Percentiles rank a stretch among this genome's conserved stretches.
phyloP scores from a whole-genome alignment of 2,888 invertebrate species.

The Papilio elwesi region DNA sequence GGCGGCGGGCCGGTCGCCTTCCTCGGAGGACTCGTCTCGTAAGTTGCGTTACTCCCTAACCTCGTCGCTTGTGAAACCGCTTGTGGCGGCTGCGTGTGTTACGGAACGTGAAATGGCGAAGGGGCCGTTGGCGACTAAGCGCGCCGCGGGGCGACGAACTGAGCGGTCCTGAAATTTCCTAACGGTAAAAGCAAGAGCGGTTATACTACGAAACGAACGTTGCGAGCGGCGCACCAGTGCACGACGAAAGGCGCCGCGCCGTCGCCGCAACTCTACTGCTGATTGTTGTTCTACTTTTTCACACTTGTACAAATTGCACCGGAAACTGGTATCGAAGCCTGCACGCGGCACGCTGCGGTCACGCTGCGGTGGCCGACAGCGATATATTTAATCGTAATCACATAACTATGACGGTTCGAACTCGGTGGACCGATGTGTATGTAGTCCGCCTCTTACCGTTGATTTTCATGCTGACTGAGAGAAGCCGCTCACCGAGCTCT shows the following conservation, averaged over 20 bases:
- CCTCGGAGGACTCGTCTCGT: constrained; percentile 89
- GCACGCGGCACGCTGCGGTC: background rate
- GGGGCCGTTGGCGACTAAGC: background rate
- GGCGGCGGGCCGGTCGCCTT: constrained; percentile 87
- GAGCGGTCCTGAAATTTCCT: constrained; percentile 35
- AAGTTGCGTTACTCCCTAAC: constrained; percentile 64
- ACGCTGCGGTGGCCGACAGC: too few species aligned
- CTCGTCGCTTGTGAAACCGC: background rate
- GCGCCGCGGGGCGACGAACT: background rate
- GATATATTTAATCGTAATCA: too few species aligned
- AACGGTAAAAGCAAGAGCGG: constrained; percentile 41
- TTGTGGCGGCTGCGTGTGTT: too few species aligned
- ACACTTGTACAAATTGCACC: too few species aligned
- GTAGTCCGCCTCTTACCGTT: too few species aligned
- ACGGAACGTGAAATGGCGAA: background rate
- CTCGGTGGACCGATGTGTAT: too few species aligned
- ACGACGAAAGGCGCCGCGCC: background rate
- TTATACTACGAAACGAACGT: constrained; percentile 14
- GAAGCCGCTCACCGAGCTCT: too few species aligned
- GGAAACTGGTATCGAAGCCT: background rate
- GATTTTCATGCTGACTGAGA: too few species aligned
- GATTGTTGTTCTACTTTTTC: too few species aligned
- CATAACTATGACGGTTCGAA: too few species aligned
- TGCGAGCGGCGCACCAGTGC: constrained; percentile 1
- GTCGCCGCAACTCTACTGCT: background rate